Conservation (phyloP, 2,113 vertebrate genomes). For the Dromas ardeola region DNA sequence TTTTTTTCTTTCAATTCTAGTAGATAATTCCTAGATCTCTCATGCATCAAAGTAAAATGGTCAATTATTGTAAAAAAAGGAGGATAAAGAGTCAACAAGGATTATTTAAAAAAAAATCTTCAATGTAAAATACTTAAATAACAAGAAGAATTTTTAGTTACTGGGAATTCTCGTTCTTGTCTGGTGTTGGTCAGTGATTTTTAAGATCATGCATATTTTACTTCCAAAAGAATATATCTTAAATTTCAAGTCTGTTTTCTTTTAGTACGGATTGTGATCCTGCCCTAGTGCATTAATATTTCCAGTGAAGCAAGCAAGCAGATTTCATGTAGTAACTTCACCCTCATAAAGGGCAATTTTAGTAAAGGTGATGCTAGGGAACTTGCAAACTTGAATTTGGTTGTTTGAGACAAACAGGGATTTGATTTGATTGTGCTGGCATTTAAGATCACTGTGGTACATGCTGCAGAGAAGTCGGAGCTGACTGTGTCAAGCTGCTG, state of each 20-base stretch:
- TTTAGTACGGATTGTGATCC: not conserved
- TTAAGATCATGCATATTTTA: not conserved
- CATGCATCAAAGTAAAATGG: not conserved
- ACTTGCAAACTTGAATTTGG: not conserved
- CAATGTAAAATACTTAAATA: not conserved
- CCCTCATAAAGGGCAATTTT: not conserved
- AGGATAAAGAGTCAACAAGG: not conserved
- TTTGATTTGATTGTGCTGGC: not conserved
- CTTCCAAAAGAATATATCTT: not conserved
- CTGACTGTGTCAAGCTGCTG: not conserved
- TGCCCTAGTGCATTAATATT: not conserved
- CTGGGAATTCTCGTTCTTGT: not conserved
- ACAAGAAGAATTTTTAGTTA: not conserved
- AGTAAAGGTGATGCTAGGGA: not conserved
- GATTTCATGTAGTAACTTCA: not conserved
- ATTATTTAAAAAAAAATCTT: not conserved
- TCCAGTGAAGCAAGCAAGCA: not conserved
- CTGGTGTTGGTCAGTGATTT: not conserved
- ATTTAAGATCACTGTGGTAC: not conserved
- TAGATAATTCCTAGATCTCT: not conserved
- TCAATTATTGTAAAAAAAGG: not conserved
- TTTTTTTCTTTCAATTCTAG: not conserved
- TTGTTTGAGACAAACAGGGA: not conserved
- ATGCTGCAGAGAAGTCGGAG: not conserved
- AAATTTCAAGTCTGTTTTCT: not conserved